phyloP scores from a whole-genome alignment of 2,113 vertebrate genomes.

The Cygnus buccinator region DNA sequence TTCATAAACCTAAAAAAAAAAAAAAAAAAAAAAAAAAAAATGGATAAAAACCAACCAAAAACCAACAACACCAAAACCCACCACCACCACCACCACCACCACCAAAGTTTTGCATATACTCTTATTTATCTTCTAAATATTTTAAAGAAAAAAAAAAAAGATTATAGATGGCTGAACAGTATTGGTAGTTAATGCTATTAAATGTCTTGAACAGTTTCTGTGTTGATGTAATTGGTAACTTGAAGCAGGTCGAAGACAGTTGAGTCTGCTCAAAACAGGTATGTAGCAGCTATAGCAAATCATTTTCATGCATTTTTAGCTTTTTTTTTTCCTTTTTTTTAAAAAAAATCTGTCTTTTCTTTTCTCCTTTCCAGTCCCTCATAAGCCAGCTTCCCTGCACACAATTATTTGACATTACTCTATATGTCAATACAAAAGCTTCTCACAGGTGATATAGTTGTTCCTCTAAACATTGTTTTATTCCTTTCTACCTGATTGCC shows the following conservation, averaged over 20 bases:
- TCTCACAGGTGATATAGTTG: not conserved
- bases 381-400: fast-evolving
- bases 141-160: not conserved
- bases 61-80: too few relatives aligned
- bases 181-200: not conserved
- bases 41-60: too few relatives aligned
- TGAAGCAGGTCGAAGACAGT: not conserved
- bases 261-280: not conserved
- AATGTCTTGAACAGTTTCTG: not conserved
- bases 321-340: not conserved
- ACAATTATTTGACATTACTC: not conserved
- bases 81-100: too few relatives aligned
- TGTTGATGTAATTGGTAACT: fast-evolving
- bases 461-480: not conserved
- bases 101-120: not conserved
- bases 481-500: not conserved
- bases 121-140: not conserved
- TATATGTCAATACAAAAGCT: not conserved
- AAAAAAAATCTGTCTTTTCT: not conserved
- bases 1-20: not conserved
- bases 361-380: not conserved
- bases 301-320: not conserved
- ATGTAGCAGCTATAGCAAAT: not conserved
- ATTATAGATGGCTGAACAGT: not conserved
- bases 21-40: too few relatives aligned